phyloP scores from a whole-genome alignment of 2,797 vertebrate species.

The Pseudopleuronectes americanus region DNA sequence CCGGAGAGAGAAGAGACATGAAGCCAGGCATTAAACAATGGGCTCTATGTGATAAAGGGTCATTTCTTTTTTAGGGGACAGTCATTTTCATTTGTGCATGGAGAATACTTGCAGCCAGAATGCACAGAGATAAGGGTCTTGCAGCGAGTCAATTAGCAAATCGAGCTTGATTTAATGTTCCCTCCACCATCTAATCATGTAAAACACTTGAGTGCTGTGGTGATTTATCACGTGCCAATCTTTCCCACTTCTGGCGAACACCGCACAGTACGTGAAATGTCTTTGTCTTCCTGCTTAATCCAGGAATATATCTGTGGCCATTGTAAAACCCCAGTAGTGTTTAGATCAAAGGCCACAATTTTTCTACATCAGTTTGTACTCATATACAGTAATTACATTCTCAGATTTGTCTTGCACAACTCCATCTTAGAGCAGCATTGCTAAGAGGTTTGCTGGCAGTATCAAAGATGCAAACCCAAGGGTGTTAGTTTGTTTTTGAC shows the following conservation, averaged over 20 bases:
- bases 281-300: slow-evolving; percentile 13
- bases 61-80: background rate
- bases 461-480: slow-evolving; percentile 7
- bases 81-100: slow-evolving; percentile 28
- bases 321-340: slow-evolving; percentile 13
- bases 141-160: slow-evolving; percentile 66
- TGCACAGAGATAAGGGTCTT: slow-evolving; percentile 41
- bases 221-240: slow-evolving; percentile 69
- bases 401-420: slow-evolving; percentile 1
- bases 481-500: slow-evolving; percentile 12
- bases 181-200: slow-evolving; percentile 64
- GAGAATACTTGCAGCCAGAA: slow-evolving; percentile 34
- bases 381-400: background rate
- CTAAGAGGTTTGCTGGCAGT: slow-evolving; percentile 1
- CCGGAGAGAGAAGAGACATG: slow-evolving; percentile 5
- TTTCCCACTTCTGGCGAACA: slow-evolving; percentile 46
- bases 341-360: slow-evolving; percentile 2
- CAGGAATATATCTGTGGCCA: slow-evolving; percentile 20
- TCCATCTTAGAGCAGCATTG: slow-evolving; percentile 11
- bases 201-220: slow-evolving; percentile 50
- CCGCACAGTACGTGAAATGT: slow-evolving; percentile 39
- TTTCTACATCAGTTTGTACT: background rate
- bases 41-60: background rate
- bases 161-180: slow-evolving; percentile 68
- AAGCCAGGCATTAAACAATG: slow-evolving; percentile 17